phyloP scores from a whole-genome alignment of 2,888 invertebrate species.

The Pristionchus arcanus region DNA sequence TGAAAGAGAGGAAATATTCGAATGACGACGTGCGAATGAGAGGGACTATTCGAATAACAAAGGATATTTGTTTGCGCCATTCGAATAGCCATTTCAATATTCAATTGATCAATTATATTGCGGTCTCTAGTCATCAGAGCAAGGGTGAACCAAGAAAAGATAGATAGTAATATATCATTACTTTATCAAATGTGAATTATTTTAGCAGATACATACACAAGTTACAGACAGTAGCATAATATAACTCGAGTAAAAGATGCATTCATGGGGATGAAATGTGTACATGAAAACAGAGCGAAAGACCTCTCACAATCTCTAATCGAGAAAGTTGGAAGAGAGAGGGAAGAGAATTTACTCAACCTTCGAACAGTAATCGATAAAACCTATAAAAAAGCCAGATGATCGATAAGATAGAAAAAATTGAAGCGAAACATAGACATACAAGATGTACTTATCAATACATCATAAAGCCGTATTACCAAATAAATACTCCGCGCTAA shows the following conservation, averaged over 20 bases:
- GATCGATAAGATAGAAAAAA: neutral
- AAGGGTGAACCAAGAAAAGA: too few relatives aligned
- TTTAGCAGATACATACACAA: neutral
- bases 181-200: too few relatives aligned
- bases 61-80: too few relatives aligned
- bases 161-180: too few relatives aligned
- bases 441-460: neutral
- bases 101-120: too few relatives aligned
- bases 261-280: constrained; percentile 22
- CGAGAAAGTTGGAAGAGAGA: neutral
- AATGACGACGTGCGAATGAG: too few relatives aligned
- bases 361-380: neutral
- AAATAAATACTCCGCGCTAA: neutral
- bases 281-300: neutral
- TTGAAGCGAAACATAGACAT: neutral
- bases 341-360: neutral
- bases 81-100: too few relatives aligned
- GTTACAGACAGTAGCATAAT: neutral
- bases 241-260: neutral
- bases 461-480: neutral
- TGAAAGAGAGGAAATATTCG: too few relatives aligned
- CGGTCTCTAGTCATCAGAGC: too few relatives aligned
- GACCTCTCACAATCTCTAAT: neutral
- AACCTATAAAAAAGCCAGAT: neutral
- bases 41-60: too few relatives aligned